Base-by-base conservation (phyloP, 2,888 invertebrate genomes). In the Eucriotettix oculatus region DNA sequence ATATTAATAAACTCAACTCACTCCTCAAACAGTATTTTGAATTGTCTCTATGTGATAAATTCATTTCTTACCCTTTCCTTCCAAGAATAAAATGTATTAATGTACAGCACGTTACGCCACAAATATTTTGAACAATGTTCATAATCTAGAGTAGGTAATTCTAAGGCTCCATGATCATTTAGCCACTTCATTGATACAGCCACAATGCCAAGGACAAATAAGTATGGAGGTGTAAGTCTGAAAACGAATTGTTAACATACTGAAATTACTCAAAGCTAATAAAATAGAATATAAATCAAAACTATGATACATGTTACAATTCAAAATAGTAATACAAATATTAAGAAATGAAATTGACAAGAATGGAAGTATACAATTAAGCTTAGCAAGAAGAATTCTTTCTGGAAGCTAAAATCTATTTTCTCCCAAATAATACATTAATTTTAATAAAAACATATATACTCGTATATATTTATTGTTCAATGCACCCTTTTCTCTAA, bases 161-260 rank as follows among this genome's bases (percentile, higher is more conserved):
- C 60, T 44, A 63, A 54, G 10, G 61, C 58, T 1, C 60, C 54
- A 12, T 58, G 44, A 29, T 61, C 61, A 10, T 52, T n/a, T 12
- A 56, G 55, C 58, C 57, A 62, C 16, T 60, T 59, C n/a, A 57
- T 44, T 1, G 58, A 52, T 10, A 64, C 59, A n/a, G 55, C 52
- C 10, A 58, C 56, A 14, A 62, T 43, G 14, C 52, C 62, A 12
- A 64, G 48, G 17, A 60, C 62, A 53, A 60, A 58, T 42, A 64
- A 41, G 40, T 64, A 64, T 11, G 63, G 57, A 11, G 63, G 63
- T 14, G 63, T 64, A 54, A 64, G 54, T 52, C 63, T 64, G 54
- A 16, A 29, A 40, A 55, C n/a, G n/a, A n/a, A n/a, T n/a, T n/a
- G n/a, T 9, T 48, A 3, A 53, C 12, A 17, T 41, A 40, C 41